Evolutionary conservation across 1,140 invertebrate species (phyloP).

Genomic region (Lepidurus packardi): DNA sequence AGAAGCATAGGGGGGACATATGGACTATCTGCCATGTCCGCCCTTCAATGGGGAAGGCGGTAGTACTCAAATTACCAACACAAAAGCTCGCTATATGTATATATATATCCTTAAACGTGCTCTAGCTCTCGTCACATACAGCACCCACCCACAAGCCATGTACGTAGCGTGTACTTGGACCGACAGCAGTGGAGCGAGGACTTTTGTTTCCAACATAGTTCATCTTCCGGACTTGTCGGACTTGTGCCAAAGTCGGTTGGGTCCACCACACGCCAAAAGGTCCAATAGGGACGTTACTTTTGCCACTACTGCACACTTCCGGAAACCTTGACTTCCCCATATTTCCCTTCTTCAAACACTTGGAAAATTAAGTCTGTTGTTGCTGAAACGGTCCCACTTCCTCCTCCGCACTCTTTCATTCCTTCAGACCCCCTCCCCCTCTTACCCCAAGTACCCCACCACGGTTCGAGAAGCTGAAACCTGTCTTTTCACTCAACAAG

Average conservation of each 20-base stretch:
- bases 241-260: not conserved
- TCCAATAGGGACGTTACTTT: not conserved
- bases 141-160: not conserved
- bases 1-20: not conserved
- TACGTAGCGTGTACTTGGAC: not conserved
- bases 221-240: not conserved
- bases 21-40: not conserved
- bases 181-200: not conserved
- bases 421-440: not conserved
- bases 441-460: not conserved
- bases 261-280: not conserved
- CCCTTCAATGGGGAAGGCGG: not conserved
- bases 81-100: not conserved
- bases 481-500: slow-evolving; percentile 21
- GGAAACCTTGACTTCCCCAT: slow-evolving; percentile 10
- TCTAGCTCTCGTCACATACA: not conserved
- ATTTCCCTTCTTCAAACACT: slow-evolving; percentile 16
- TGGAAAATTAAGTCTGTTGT: slow-evolving; percentile 15
- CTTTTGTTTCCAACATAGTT: not conserved
- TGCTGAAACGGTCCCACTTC: slow-evolving; percentile 12
- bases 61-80: slow-evolving; percentile 2
- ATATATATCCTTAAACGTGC: not conserved
- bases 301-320: not conserved
- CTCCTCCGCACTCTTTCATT: not conserved
- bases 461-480: not conserved